Percentiles rank a stretch among this genome's conserved stretches.
Conservation (phyloP, 2,113 vertebrate genomes). For the Calyptommatus sinebrachiatus region DNA sequence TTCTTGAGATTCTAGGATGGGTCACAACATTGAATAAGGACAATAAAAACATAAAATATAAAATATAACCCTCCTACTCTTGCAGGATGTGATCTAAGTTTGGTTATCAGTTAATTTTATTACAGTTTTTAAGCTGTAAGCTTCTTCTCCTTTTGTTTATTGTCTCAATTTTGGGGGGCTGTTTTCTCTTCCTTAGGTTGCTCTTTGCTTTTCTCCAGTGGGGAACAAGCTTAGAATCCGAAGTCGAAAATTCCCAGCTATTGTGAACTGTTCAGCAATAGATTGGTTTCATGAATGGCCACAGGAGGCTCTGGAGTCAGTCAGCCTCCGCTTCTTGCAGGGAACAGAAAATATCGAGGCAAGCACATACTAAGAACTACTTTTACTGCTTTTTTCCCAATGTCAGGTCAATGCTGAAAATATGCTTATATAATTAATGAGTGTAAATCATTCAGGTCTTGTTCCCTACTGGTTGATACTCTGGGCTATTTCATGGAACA, state of each 20-base stretch:
- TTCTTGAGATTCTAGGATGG: too few relatives aligned
- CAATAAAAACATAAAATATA: too few relatives aligned
- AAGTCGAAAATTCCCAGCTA: constrained; percentile 88
- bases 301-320: constrained; percentile 85
- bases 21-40: too few relatives aligned
- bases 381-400: too few relatives aligned
- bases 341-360: constrained; percentile 83
- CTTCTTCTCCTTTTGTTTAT: fast-evolving
- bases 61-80: too few relatives aligned
- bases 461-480: not conserved
- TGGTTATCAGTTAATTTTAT: not conserved
- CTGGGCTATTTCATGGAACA: too few relatives aligned
- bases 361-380: constrained; percentile 42
- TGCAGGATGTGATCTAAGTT: not conserved
- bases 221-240: constrained; percentile 81
- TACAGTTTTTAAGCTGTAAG: not conserved
- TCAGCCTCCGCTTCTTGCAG: constrained; percentile 87
- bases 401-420: not conserved
- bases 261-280: constrained; percentile 83
- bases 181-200: constrained; percentile 71
- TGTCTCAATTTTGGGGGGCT: not conserved
- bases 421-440: not conserved
- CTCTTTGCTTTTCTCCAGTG: constrained; percentile 90
- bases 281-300: constrained; percentile 97
- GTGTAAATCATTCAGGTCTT: not conserved